Evolutionary conservation across 2,888 invertebrate genomes (phyloP), one percentile per base, ranked within the genome.

Genomic region (Hemithea aestivaria): DNA sequence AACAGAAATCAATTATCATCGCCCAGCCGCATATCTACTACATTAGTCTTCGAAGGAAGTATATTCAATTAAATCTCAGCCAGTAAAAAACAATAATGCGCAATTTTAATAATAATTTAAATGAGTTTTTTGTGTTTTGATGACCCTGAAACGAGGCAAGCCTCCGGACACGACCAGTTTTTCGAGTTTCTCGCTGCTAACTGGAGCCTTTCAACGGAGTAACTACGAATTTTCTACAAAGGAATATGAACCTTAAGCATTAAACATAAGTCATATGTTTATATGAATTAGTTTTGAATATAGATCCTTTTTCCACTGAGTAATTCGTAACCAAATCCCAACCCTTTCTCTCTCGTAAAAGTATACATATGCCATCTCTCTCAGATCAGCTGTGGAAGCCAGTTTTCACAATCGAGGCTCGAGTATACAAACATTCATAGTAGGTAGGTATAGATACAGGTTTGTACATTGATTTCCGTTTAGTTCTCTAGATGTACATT

Each of bases 321-420:
- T 31, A 45, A 30, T 11, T 12, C 8, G 7, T 23, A 12, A 10
- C 27, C 20, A 27, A 36, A 20, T 30, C 26, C n/a, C 24, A 42
- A 55, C 57, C 47, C 45, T 45, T 27, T 70, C 46, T 36, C 7
- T 7, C 56, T 12, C 6, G 6, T 0, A 6, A 1, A 10, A 1
- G 10, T 2, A 16, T 26, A 42, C 60, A 51, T 27, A 1, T 31
- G 22, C 38, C 5, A 35, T 77, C 73, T 55, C 66, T 21, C 22
- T 71, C 67, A 29, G 40, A 52, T 53, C 62, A 67, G 66, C 71
- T 73, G 72, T 72, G 73, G 67, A 51, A 75, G 70, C 74, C 69
- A 77, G 76, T 76, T 79, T 73, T 71, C 72, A 73, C 67, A 67
- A 73, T 70, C 65, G 69, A 59, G 66, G 68, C 62, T 66, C 62